phyloP scores from a whole-genome alignment of 2,113 vertebrate genomes.

The Sapayoa aenigma region DNA sequence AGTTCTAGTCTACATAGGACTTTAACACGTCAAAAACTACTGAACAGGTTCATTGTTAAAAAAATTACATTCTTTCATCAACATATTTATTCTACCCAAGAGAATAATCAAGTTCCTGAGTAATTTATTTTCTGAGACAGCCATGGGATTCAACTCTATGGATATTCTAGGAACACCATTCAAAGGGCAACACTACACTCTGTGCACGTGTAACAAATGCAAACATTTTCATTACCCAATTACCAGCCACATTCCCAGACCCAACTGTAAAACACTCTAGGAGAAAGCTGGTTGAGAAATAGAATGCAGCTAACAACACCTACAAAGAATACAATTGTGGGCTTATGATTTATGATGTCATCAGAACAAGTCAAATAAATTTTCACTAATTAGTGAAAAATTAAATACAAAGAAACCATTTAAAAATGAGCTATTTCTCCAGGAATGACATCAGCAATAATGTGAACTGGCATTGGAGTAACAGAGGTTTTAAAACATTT shows the following conservation, averaged over 20 bases:
- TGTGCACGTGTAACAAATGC: background rate
- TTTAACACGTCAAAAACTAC: background rate
- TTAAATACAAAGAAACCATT: background rate
- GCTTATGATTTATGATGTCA: conserved; percentile 71
- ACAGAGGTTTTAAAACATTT: background rate
- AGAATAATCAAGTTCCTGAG: background rate
- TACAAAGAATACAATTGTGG: background rate
- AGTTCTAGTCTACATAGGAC: conserved; percentile 38
- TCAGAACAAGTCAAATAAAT: conserved; percentile 32
- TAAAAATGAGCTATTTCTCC: background rate
- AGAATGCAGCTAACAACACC: background rate
- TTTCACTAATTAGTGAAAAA: background rate
- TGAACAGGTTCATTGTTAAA: background rate
- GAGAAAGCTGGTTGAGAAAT: background rate
- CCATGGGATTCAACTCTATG: background rate
- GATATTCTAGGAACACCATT: background rate
- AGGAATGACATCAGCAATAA: background rate
- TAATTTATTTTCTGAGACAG: background rate
- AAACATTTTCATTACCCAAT: background rate
- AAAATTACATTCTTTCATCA: background rate
- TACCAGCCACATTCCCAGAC: background rate
- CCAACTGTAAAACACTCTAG: background rate
- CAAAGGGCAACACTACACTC: background rate
- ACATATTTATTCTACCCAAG: background rate
- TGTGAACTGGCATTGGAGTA: background rate